Evolutionary conservation across 2,113 vertebrate genomes (phyloP), one percentile per base, ranked within the genome.

Genomic region (Phalacrocorax pelagicus): DNA sequence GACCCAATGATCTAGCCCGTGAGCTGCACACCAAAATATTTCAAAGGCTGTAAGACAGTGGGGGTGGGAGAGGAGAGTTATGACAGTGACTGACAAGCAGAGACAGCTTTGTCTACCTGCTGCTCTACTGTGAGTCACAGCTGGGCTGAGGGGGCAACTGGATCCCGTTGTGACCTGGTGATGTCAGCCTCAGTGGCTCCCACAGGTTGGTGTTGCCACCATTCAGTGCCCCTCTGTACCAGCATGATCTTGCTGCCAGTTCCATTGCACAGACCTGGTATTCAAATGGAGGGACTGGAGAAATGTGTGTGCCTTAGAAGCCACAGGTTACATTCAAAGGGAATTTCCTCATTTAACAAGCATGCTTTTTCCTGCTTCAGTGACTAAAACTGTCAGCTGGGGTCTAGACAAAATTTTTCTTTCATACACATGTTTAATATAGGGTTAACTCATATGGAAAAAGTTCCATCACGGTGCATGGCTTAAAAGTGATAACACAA

Each of bases 401-500:
- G 66, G 30, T 72, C 61, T 83, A 52, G 73, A 85, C 44, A 81
- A 87, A 91, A 94, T 51, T 89, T 70, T 91, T 42, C 71, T 86
- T 81, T 83, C 81, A 44, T 26, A 36, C 15, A 38, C 30, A 5
- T 36, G 32, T 69, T 63, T 49, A 81, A 46, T 36, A 38, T 3
- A 73, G 82, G 57, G 71, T 92, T 94, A 94, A 94, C 61, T 79
- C 24, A 7, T 26, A 90, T 0, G 1, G 59, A 51, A 91, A 83
- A 78, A 79, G 82, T 29, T 65, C 73, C 70, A 70, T 82, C 69
- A 58, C 62, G 65, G 49, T 73, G 58, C 2, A 0, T 44, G 71
- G 88, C 81, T 92, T 90, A 78, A 44, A 96, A 90, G 75, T 66
- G 91, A 65, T 92, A 80, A 79, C 21, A 55, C 88, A 94, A 86